These are phyloP conservation scores for Amaurobius ferox DNA, from an alignment of 2,888 invertebrate genomes.

Conservation along the genomic window DNA sequence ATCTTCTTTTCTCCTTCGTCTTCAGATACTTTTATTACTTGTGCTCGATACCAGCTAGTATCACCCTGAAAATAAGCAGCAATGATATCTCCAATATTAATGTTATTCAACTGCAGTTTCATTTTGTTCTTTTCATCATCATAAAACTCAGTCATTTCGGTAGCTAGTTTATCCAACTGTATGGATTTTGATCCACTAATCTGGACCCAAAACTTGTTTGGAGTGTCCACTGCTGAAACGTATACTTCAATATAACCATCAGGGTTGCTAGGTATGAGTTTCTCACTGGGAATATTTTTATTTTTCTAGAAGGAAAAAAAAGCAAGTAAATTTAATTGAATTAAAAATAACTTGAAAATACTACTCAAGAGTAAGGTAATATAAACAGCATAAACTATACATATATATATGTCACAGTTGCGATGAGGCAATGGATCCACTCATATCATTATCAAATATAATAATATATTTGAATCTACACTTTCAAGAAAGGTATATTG, in stretches of 20 bases:
- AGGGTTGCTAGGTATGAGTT: slow-evolving; percentile 59
- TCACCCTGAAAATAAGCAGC: slow-evolving; percentile 90
- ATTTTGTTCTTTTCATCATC: slow-evolving; percentile 74
- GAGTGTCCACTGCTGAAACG: slow-evolving; percentile 89
- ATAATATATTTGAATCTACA: no score
- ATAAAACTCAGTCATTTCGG: slow-evolving; percentile 90
- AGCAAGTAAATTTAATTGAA: neutral
- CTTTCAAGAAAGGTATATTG: no score
- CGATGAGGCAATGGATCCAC: no score
- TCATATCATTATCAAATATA: no score
- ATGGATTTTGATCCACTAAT: slow-evolving; percentile 83
- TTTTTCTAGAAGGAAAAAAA: slow-evolving; percentile 14
- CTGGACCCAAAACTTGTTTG: slow-evolving; percentile 91
- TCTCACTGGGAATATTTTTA: slow-evolving; percentile 31
- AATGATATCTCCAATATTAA: slow-evolving; percentile 85
- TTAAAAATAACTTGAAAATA: no score
- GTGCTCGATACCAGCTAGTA: slow-evolving; percentile 86
- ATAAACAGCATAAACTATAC: no score
- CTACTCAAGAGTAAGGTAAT: no score
- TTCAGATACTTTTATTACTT: slow-evolving; percentile 81
- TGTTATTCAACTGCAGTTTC: neutral
- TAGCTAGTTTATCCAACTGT: slow-evolving; percentile 87
- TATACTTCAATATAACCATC: slow-evolving; percentile 88
- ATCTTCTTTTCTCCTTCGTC: slow-evolving; percentile 80
- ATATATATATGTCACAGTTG: no score